Conservation (phyloP, 2,888 invertebrate species). For the Cephus nigrinus region DNA sequence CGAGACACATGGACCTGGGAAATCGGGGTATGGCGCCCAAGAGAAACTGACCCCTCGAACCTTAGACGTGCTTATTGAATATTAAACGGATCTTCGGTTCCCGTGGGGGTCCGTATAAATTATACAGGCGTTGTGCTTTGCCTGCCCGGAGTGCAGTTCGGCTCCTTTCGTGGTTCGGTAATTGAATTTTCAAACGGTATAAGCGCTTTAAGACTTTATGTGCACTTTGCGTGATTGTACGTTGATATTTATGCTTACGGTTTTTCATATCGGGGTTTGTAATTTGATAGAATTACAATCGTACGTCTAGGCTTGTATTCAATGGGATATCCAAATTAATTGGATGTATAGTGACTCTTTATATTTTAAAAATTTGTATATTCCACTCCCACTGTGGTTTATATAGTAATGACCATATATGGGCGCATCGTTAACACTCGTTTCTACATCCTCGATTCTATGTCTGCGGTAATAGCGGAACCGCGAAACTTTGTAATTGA, state of each 20-base stretch:
- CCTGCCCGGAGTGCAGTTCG: background rate
- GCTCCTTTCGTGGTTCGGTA: background rate
- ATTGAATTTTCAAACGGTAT: background rate
- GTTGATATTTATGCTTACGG: background rate
- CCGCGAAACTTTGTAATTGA: background rate
- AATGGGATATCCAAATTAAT: background rate
- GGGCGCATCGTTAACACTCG: background rate
- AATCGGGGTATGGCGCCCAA: background rate
- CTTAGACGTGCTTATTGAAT: conserved; percentile 41
- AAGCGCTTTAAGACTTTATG: background rate
- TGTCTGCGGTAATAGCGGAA: background rate
- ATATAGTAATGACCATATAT: background rate
- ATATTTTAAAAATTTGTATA: background rate
- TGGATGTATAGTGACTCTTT: background rate
- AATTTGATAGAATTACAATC: background rate
- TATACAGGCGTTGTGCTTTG: background rate
- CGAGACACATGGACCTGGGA: background rate
- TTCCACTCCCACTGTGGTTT: background rate
- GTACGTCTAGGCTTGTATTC: background rate
- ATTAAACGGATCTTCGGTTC: conserved; percentile 38
- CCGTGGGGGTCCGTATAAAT: background rate
- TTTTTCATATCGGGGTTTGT: background rate
- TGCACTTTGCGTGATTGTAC: background rate
- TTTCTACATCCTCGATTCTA: background rate
- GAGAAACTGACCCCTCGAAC: conserved; percentile 21